These are phyloP conservation scores for Dipodomys spectabilis DNA, from an alignment of 2,113 vertebrate species.

Conservation along the genomic window DNA sequence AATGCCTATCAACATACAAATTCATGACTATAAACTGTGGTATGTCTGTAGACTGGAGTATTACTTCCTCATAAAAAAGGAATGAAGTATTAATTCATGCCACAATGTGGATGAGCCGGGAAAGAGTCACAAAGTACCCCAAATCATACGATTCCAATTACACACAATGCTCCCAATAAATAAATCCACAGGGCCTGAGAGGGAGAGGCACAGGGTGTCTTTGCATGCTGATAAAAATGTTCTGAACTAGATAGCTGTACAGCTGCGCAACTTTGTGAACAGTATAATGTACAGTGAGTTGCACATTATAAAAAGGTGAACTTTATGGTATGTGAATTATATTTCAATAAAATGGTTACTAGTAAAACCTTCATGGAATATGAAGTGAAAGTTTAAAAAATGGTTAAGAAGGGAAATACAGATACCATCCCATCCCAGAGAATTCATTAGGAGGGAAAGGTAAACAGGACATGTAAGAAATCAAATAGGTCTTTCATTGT, in stretches of 20 bases:
- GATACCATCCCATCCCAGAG: neutral
- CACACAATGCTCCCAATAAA: neutral
- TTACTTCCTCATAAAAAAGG: neutral
- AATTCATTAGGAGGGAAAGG: neutral
- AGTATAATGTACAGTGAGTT: neutral
- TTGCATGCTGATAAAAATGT: neutral
- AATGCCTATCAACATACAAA: neutral
- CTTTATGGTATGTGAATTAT: neutral
- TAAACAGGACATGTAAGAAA: neutral
- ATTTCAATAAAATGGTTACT: slow-evolving; percentile 26
- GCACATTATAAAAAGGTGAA: neutral
- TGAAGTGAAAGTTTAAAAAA: neutral
- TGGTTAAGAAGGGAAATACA: slow-evolving; percentile 1
- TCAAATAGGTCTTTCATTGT: neutral
- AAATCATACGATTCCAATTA: neutral
- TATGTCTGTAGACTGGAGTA: neutral
- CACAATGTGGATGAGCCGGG: neutral
- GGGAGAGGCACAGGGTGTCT: neutral
- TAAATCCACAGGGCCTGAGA: neutral
- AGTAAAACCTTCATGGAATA: neutral
- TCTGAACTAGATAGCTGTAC: neutral
- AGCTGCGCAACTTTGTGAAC: neutral
- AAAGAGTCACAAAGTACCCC: neutral
- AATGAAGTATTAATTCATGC: neutral
- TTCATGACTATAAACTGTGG: neutral